Evolutionary conservation across 1,140 invertebrate species (phyloP).

Genomic region (Diabrotica undecimpunctata): DNA sequence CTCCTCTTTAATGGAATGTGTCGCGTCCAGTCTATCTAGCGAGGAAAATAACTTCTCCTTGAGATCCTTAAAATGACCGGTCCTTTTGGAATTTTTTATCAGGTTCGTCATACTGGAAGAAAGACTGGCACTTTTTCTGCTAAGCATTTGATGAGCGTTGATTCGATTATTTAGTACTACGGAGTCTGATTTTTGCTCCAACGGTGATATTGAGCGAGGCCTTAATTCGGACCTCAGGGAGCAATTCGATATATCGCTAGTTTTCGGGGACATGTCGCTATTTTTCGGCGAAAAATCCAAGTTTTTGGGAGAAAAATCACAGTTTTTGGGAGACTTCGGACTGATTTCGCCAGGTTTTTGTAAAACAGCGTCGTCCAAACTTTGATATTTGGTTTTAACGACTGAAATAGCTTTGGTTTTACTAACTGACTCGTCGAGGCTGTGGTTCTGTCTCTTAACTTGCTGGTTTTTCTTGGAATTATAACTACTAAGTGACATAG

Average conservation of each 20-base stretch:
- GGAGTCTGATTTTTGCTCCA: slow-evolving; percentile 45
- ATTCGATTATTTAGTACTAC: slow-evolving; percentile 40
- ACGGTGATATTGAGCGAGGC: slow-evolving; percentile 41
- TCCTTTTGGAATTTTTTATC: slow-evolving; percentile 42
- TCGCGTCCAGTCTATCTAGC: slow-evolving; percentile 51
- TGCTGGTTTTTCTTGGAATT: slow-evolving; percentile 50
- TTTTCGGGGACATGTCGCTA: background rate
- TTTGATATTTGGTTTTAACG: slow-evolving; percentile 54
- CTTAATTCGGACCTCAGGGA: slow-evolving; percentile 33
- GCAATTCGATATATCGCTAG: background rate
- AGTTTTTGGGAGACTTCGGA: slow-evolving; percentile 29
- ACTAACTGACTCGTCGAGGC: slow-evolving; percentile 62
- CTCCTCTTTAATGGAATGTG: slow-evolving; percentile 40
- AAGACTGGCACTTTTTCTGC: slow-evolving; percentile 35
- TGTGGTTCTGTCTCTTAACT: slow-evolving; percentile 61
- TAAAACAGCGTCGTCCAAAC: slow-evolving; percentile 57
- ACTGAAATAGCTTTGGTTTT: slow-evolving; percentile 45
- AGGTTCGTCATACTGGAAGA: slow-evolving; percentile 46
- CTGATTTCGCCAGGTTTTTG: slow-evolving; percentile 35
- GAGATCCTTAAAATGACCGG: slow-evolving; percentile 53
- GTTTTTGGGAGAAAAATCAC: slow-evolving; percentile 8
- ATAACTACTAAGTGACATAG: slow-evolving; percentile 62
- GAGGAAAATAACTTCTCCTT: slow-evolving; percentile 56
- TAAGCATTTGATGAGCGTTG: slow-evolving; percentile 37
- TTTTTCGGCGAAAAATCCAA: slow-evolving; percentile 11